These are phyloP conservation scores for Leptonema lineaticorne DNA, from an alignment of 1,140 invertebrate genomes.

Conservation along the genomic window DNA sequence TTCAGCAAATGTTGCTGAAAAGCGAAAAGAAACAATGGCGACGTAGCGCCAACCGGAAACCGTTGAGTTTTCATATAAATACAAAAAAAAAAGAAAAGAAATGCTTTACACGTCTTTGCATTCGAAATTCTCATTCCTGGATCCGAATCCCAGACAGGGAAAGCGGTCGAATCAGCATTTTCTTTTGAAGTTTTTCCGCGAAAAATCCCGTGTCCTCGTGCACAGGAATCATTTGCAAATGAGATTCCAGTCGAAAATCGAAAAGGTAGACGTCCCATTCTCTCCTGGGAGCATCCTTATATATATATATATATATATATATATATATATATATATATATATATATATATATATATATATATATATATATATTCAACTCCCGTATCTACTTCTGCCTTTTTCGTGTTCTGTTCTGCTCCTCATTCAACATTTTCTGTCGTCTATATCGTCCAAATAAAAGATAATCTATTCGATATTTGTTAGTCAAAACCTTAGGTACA, in stretches of 20 bases:
- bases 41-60: background rate
- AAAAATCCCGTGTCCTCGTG: background rate
- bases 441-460: background rate
- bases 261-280: background rate
- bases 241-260: slow-evolving; percentile 6
- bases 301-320: too few species aligned
- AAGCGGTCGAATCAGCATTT: slow-evolving; percentile 13
- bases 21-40: slow-evolving; percentile 5
- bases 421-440: background rate
- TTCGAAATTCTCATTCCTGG: slow-evolving; percentile 1
- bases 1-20: background rate
- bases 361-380: too few species aligned
- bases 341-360: too few species aligned
- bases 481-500: too few species aligned
- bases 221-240: slow-evolving; percentile 21
- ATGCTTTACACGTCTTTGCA: slow-evolving; percentile 7
- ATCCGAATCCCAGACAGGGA: background rate
- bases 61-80: too few species aligned
- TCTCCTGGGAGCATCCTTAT: background rate
- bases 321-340: too few species aligned
- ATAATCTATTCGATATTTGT: slow-evolving; percentile 12
- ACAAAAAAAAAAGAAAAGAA: too few species aligned
- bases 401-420: too few species aligned
- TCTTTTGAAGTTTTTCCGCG: slow-evolving; percentile 20
- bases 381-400: too few species aligned